Base-by-base conservation (phyloP, 2,797 vertebrate species). In the Aeoliscus strigatus region DNA sequence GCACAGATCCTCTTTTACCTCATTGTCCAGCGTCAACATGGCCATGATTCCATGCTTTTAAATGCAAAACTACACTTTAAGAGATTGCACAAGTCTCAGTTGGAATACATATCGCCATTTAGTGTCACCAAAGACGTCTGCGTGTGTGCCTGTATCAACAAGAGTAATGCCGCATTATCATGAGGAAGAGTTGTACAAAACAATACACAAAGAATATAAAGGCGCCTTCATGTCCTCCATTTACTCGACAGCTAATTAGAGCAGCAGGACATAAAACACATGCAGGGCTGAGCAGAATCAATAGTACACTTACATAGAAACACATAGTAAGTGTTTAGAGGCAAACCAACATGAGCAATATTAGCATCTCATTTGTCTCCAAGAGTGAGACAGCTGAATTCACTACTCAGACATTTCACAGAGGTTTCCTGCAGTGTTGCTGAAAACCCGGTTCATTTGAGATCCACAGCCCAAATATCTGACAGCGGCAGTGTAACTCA, bases 31-130 rank as follows among this genome's bases (percentile, higher is more conserved):
- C 45, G 65, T 73, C 65, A 66, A 56, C 30, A 51, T 51, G 46
- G 67, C 51, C 54, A 33, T 57, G 48, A 71, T 73, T 61, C 79
- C 75, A n/a, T 68, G 78, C 64, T 77, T 79, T 69, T 66, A 82
- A 80, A 79, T 81, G 64, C 71, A 77, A 73, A 84, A 73, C 56
- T 73, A 75, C 75, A 82, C 73, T 86, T 82, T 75, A 75, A 75
- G 62, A 80, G 75, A 81, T 83, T 80, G 71, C 61, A n/a, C 53
- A 59, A 67, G 52, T 79, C 73, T 59, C 68, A 73, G 73, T 73
- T 83, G 72, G 66, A 81, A 79, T 80, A 65, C 73, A 75, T 70
- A 68, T 74, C 33, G 60, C 62, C 56, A 50, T 63, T 72, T 72
- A 75, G 60, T 49, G 36, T 70, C 60, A 48, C 30, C 50, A 38